A percentile compares a stretch with the other conserved stretches of the same genome.
Conservation (phyloP, 2,888 invertebrate genomes). For the Microplitis deprimator region DNA sequence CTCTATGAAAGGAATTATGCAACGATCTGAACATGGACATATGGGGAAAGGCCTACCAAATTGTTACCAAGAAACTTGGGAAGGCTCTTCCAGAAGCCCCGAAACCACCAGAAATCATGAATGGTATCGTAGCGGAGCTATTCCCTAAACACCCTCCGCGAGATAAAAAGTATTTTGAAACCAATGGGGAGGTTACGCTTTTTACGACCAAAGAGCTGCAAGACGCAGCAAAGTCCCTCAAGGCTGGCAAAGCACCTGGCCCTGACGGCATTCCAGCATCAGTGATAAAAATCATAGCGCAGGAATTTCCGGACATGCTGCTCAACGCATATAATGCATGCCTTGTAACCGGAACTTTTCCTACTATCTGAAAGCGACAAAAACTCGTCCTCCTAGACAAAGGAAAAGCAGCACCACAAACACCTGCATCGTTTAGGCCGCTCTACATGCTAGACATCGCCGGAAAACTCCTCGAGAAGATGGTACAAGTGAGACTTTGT, state of each 20-base stretch:
- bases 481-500: conserved; percentile 44
- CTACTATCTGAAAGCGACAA: conserved; percentile 38
- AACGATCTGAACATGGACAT: conserved; percentile 20
- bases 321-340: conserved; percentile 41
- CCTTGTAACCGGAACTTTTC: conserved; percentile 40
- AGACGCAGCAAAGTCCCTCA: conserved; percentile 37
- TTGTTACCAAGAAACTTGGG: conserved; percentile 17
- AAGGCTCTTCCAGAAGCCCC: conserved; percentile 25
- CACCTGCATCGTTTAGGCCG: conserved; percentile 43
- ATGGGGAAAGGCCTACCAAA: conserved; percentile 34
- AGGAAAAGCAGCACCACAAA: conserved; percentile 8
- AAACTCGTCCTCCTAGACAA: conserved; percentile 45
- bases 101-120: conserved; percentile 23
- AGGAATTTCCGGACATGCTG: conserved; percentile 33
- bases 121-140: conserved; percentile 28
- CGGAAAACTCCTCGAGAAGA: conserved; percentile 46
- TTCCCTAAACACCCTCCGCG: conserved; percentile 28
- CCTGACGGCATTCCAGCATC: conserved; percentile 40
- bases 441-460: conserved; percentile 38
- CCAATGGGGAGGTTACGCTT: background rate
- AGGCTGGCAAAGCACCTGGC: conserved; percentile 39
- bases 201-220: conserved; percentile 31
- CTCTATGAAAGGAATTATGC: conserved; percentile 24
- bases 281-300: conserved; percentile 31
- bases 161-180: background rate